Conservation (phyloP, 2,113 vertebrate genomes). For the Cinclus cinclus region DNA sequence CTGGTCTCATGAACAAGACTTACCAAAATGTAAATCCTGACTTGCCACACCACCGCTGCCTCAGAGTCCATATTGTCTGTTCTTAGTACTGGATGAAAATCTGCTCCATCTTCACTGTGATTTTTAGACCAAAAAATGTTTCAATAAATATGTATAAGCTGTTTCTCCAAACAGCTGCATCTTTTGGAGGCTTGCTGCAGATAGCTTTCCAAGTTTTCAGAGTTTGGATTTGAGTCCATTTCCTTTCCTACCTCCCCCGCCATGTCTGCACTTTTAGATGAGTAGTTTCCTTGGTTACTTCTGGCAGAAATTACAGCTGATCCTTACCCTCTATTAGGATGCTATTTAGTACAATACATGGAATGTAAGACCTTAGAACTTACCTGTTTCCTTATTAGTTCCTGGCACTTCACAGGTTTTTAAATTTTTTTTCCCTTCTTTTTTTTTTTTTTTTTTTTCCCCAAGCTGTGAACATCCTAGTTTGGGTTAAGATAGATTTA, state of each 20-base stretch:
- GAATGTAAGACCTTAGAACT: not conserved
- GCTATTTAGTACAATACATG: not conserved
- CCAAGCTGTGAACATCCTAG: not conserved
- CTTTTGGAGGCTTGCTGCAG: conserved; percentile 38
- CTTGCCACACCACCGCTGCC: not conserved
- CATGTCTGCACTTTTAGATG: not conserved
- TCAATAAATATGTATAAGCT: conserved; percentile 49
- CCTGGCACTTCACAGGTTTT: not conserved
- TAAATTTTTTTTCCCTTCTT: no score
- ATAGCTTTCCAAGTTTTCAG: not conserved
- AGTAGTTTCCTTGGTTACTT: conserved; percentile 61
- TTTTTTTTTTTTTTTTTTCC: accelerated
- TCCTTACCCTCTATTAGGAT: not conserved
- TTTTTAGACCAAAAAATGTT: not conserved
- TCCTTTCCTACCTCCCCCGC: not conserved
- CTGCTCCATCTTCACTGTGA: not conserved
- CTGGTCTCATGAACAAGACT: not conserved
- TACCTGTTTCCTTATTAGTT: not conserved
- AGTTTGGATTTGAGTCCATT: not conserved
- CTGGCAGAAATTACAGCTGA: conserved; percentile 17
- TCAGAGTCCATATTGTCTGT: not conserved
- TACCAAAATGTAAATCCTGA: not conserved
- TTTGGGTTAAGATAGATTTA: conserved; percentile 44
- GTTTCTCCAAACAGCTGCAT: conserved; percentile 49
- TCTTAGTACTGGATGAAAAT: not conserved